Percentiles rank a stretch among this genome's conserved stretches.
phyloP scores from a whole-genome alignment of 2,113 vertebrate genomes.

The Eonycteris spelaea region DNA sequence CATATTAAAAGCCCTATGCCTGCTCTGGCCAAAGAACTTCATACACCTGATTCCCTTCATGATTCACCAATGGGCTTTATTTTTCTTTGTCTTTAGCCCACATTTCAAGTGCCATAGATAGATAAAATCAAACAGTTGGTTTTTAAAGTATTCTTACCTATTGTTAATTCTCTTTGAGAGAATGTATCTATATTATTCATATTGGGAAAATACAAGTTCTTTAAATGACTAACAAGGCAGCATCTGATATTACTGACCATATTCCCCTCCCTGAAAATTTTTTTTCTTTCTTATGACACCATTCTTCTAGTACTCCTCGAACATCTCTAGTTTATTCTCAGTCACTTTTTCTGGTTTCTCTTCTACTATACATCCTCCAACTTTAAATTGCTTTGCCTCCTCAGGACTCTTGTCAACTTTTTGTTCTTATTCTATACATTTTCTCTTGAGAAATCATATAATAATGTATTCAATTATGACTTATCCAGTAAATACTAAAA shows the following conservation, averaged over 20 bases:
- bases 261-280: neutral
- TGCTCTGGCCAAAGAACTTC: neutral
- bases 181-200: neutral
- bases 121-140: neutral
- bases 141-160: neutral
- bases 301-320: neutral
- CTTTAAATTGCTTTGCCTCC: too few species aligned
- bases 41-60: neutral
- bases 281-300: neutral
- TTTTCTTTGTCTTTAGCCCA: neutral
- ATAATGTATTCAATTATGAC: too few species aligned
- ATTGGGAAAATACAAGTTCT: neutral
- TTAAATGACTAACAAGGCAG: neutral
- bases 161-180: neutral
- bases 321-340: neutral
- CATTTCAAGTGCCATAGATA: neutral
- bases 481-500: too few species aligned
- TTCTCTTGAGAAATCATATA: too few species aligned
- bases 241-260: neutral
- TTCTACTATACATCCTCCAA: neutral
- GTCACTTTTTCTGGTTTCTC: neutral
- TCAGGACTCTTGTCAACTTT: too few species aligned
- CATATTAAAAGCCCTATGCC: neutral
- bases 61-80: neutral
- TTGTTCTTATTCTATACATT: too few species aligned